Percentiles rank a stretch among this genome's conserved stretches.
Conservation (phyloP, 2,888 invertebrate genomes). For the Patella pellucida region DNA sequence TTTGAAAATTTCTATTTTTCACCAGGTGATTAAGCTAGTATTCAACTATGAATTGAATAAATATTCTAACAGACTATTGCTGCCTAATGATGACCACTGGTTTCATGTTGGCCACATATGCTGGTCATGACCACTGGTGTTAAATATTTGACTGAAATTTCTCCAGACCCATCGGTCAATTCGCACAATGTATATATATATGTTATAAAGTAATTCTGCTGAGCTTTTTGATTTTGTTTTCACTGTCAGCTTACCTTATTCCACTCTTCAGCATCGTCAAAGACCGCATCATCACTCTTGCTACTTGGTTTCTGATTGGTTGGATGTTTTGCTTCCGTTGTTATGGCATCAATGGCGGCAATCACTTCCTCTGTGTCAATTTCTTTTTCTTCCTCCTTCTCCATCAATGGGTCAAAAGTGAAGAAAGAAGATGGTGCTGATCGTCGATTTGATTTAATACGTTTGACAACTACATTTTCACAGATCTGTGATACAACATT, state of each 20-base stretch:
- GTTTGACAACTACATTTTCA: slow-evolving; percentile 48
- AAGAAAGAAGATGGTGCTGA: slow-evolving; percentile 47
- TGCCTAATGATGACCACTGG: no score
- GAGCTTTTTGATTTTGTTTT: not conserved
- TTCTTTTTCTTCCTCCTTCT: slow-evolving; percentile 52
- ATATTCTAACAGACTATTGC: no score
- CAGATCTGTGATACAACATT: slow-evolving; percentile 62
- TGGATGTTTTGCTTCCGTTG: slow-evolving; percentile 1
- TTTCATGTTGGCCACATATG: no score
- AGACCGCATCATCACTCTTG: slow-evolving; percentile 27
- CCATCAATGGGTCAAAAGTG: slow-evolving; percentile 57
- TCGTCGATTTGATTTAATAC: slow-evolving; percentile 40
- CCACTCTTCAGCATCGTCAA: slow-evolving; percentile 82
- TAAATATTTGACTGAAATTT: no score
- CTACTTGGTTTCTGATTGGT: slow-evolving; percentile 1
- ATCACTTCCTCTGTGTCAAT: slow-evolving; percentile 38
- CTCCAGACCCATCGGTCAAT: no score
- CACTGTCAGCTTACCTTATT: slow-evolving; percentile 76
- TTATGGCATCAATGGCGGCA: slow-evolving; percentile 29
- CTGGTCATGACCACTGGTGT: no score
- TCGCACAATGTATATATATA: not conserved
- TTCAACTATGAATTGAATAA: no score
- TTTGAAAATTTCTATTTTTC: no score
- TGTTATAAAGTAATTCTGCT: not conserved
- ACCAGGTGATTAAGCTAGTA: no score